Percentiles rank a stretch among this genome's conserved stretches.
Conservation (phyloP, 2,113 vertebrate genomes). For the Chelonoidis abingdonii region DNA sequence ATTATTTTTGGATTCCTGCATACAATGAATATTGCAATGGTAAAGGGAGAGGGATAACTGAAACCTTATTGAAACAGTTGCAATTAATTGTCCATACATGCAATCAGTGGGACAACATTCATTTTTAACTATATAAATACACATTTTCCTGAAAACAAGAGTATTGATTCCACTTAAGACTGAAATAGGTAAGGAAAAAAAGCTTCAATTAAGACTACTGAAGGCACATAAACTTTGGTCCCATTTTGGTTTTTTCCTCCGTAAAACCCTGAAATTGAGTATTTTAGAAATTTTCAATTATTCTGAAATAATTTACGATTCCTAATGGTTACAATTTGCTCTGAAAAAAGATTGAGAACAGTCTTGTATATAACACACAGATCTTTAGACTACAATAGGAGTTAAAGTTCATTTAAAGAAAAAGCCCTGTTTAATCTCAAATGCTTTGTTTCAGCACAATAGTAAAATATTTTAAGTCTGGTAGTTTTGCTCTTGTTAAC, state of each 20-base stretch:
- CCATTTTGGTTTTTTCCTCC: slow-evolving; percentile 75
- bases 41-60: slow-evolving; percentile 56
- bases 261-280: slow-evolving; percentile 69
- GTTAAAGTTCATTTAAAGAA: slow-evolving; percentile 50
- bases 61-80: slow-evolving; percentile 50
- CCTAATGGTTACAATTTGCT: slow-evolving; percentile 62
- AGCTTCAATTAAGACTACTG: slow-evolving; percentile 67
- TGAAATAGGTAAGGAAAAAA: slow-evolving; percentile 70
- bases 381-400: slow-evolving; percentile 53
- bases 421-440: slow-evolving; percentile 59
- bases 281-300: slow-evolving; percentile 40
- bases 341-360: slow-evolving; percentile 66
- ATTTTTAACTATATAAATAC: slow-evolving; percentile 61
- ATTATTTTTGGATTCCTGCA: slow-evolving; percentile 45
- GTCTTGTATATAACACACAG: slow-evolving; percentile 51
- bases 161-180: slow-evolving; percentile 65
- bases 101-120: slow-evolving; percentile 43
- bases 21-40: slow-evolving; percentile 20
- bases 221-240: slow-evolving; percentile 93
- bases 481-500: slow-evolving; percentile 72
- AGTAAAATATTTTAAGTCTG: slow-evolving; percentile 64
- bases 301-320: slow-evolving; percentile 61
- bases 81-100: slow-evolving; percentile 33
- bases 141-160: slow-evolving; percentile 34
- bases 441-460: slow-evolving; percentile 38